phyloP scores from a whole-genome alignment of 2,888 invertebrate species.

The Ypsolopha scabrella region DNA sequence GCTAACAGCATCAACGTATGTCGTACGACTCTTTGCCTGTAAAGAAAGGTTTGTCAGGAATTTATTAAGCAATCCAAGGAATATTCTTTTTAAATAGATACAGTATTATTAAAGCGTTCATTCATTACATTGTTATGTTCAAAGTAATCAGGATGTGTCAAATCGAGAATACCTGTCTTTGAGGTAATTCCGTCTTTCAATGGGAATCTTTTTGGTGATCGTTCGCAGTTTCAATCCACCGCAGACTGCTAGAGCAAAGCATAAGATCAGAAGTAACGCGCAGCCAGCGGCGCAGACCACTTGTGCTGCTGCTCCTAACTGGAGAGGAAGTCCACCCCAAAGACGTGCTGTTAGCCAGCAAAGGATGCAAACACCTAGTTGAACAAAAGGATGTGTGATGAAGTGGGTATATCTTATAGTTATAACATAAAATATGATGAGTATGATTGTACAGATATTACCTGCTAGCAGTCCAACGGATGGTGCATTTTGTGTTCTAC shows the following conservation, averaged over 20 bases:
- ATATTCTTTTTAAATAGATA: neutral
- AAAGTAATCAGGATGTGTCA: neutral
- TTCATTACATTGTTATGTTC: neutral
- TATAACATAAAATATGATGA: neutral
- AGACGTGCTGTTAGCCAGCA: conserved; percentile 76
- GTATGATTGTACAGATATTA: conserved; percentile 16
- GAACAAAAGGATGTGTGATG: conserved; percentile 1
- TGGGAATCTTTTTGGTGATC: conserved; percentile 69
- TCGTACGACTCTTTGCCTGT: conserved; percentile 36
- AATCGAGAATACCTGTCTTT: conserved; percentile 56
- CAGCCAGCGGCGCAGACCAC: conserved; percentile 77
- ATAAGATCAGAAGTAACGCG: conserved; percentile 75
- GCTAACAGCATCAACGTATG: conserved; percentile 43
- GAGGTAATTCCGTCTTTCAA: conserved; percentile 66
- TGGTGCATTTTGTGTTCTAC: conserved; percentile 72
- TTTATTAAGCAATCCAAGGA: neutral
- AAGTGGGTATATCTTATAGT: neutral
- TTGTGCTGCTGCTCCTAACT: conserved; percentile 67
- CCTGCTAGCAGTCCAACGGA: conserved; percentile 77
- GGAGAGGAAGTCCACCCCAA: conserved; percentile 72
- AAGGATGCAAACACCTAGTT: conserved; percentile 73
- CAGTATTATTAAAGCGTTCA: neutral
- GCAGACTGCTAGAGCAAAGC: conserved; percentile 76
- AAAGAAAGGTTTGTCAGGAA: neutral
- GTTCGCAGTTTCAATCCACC: conserved; percentile 73